Evolutionary conservation across 1,140 invertebrate genomes (phyloP), one percentile per base, ranked within the genome.

Genomic region (Microplitis mediator): DNA sequence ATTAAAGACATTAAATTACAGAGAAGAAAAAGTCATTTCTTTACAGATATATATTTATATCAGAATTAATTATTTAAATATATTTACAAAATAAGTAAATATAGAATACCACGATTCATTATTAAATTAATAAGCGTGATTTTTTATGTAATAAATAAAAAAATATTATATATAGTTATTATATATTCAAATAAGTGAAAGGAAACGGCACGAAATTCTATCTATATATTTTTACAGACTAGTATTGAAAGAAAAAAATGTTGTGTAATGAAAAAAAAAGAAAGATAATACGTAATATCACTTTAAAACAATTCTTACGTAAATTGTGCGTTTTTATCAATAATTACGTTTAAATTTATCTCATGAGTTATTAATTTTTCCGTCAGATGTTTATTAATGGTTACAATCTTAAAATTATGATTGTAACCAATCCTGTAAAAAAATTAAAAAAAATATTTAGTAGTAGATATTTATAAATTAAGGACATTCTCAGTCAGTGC

Each of bases 401-500:
- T 85, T 85, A 90, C 80, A 91, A 88, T 82, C 90, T 89, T 81
- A 93, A 86, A 67, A 92, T 88, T 69, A 92, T 88, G 85, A 92
- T 92, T 78, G 90, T 91, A 13, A 93, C 91, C 79, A 93, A 87
- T 68, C 92, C 88, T 89, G 79, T 52, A 84, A 84, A 67, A 78
- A 45, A 23, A 62, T 65, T 14, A 52, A 67, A 60, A 62, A 65
- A 64, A 65, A 63, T 39, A 60, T 23, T 60, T 4, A 66, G 16
- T 58, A n/a, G 45, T 65, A 16, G 16, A 50, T 35, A 52, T 8
- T 13, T 32, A 45, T 3, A 56, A 68, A 23, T 66, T 36, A 23
- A 23, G 23, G 23, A 23, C 23, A 23, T 23, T 23, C 2, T 2
- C 23, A 0, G 1, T 2, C 23, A 0, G 1, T 2, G 1, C 23